phyloP scores from a whole-genome alignment of 1,140 invertebrate genomes.

The Aethina tumida region DNA sequence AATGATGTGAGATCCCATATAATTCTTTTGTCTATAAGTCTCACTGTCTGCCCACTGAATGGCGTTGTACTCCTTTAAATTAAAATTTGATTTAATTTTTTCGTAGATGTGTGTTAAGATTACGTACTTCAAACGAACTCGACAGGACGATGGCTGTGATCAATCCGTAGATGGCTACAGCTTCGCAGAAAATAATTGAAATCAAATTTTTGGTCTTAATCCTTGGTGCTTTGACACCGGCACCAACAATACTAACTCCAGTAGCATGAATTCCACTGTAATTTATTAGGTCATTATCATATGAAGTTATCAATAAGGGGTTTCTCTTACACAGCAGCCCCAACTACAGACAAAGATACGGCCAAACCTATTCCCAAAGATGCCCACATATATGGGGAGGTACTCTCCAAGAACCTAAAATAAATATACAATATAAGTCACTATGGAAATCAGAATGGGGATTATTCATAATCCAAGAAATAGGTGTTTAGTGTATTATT shows the following conservation, averaged over 20 bases:
- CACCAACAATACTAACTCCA: conserved; percentile 92
- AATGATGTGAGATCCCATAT: conserved; percentile 65
- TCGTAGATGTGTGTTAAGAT: not conserved
- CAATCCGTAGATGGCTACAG: conserved; percentile 88
- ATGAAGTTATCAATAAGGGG: not conserved
- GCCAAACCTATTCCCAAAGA: conserved; percentile 83
- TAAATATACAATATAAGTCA: not conserved
- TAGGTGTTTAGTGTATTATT: too few relatives aligned
- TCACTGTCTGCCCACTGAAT: conserved; percentile 11
- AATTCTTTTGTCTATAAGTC: conserved; percentile 36
- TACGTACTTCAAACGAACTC: conserved; percentile 20
- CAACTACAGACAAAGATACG: conserved; percentile 92
- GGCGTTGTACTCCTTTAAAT: conserved; percentile 21
- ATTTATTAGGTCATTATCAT: conserved; percentile 4
- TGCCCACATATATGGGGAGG: conserved; percentile 91
- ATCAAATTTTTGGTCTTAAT: conserved; percentile 99
- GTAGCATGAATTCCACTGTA: conserved; percentile 86
- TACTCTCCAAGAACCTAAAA: conserved; percentile 64
- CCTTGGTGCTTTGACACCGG: conserved; percentile 96
- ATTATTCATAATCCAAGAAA: too few relatives aligned
- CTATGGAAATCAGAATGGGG: too few relatives aligned
- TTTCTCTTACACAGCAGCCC: conserved; percentile 89
- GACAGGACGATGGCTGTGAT: conserved; percentile 81
- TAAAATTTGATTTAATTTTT: not conserved
- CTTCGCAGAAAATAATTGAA: conserved; percentile 91